Evolutionary conservation across 2,888 invertebrate genomes (phyloP).

Genomic region (Stenchaetothrips biformis): DNA sequence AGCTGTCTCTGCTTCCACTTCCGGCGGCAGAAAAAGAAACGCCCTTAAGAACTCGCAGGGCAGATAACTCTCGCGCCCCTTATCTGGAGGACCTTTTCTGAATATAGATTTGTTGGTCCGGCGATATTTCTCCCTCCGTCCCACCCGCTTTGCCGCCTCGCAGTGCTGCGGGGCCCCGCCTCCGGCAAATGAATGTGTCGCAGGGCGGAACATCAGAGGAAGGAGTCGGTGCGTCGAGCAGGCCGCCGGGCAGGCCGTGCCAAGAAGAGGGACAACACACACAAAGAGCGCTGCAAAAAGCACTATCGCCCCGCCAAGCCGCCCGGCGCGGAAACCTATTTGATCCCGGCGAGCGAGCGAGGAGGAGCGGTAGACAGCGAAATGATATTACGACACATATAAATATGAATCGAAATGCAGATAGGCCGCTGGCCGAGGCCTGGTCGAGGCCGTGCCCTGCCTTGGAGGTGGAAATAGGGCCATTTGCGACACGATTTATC

Average conservation of each 20-base stretch:
- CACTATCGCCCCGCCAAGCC: neutral
- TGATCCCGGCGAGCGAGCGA: neutral
- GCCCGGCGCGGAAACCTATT: neutral
- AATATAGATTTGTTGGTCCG: neutral
- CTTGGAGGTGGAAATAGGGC: slow-evolving; percentile 14
- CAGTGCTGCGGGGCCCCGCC: too few relatives aligned
- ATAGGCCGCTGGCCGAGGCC: neutral
- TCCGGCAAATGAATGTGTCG: too few relatives aligned
- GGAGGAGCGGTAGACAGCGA: neutral
- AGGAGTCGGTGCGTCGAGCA: neutral
- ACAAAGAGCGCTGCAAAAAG: neutral
- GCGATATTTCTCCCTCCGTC: neutral
- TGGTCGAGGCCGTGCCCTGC: neutral
- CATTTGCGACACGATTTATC: slow-evolving; percentile 23
- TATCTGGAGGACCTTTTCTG: neutral
- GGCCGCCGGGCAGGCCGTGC: neutral
- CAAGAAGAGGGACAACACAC: neutral
- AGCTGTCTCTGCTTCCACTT: too few relatives aligned
- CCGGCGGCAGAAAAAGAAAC: too few relatives aligned
- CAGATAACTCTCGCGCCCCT: too few relatives aligned
- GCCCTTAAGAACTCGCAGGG: too few relatives aligned
- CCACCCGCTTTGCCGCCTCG: too few relatives aligned
- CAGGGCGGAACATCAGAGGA: too few relatives aligned
- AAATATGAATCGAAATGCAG: slow-evolving; percentile 17
- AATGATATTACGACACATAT: slow-evolving; percentile 23